Evolutionary conservation across 2,797 vertebrate species (phyloP).

Genomic region (Gymnoscopelus braueri): DNA sequence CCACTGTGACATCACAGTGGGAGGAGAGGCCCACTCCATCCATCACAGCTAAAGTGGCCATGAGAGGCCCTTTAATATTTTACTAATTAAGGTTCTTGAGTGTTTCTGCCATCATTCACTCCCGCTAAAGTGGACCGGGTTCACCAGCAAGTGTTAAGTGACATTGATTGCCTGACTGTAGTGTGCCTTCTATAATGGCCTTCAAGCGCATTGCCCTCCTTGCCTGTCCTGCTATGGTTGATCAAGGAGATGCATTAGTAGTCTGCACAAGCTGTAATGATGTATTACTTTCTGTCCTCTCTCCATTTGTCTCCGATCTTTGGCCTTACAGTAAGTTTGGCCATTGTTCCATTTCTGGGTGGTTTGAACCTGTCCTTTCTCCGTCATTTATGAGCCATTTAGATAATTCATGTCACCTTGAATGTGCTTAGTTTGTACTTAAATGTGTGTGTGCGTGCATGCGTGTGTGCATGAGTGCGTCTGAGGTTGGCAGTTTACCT

Average conservation of each 20-base stretch:
- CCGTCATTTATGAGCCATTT: conserved; percentile 1
- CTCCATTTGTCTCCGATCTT: conserved; percentile 40
- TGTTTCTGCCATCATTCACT: conserved; percentile 52
- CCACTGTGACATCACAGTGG: conserved; percentile 56
- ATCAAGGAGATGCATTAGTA: conserved; percentile 11
- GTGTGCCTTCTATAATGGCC: conserved; percentile 43
- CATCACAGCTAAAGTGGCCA: conserved; percentile 68
- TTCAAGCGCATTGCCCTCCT: conserved; percentile 41
- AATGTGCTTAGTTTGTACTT: conserved; percentile 9
- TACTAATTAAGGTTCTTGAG: conserved; percentile 72
- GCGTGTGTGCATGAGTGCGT: too few species aligned
- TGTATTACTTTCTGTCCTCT: conserved; percentile 36
- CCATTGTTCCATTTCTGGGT: conserved; percentile 9
- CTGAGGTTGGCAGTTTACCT: conserved; percentile 10
- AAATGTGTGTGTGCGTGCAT: too few species aligned
- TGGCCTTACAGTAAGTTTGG: conserved; percentile 19
- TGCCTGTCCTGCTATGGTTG: conserved; percentile 20
- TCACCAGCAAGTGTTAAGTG: conserved; percentile 59
- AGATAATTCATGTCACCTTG: conserved; percentile 21
- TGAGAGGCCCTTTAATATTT: conserved; percentile 69
- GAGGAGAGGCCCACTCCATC: conserved; percentile 47
- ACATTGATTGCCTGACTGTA: conserved; percentile 61
- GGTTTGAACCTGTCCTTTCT: conserved; percentile 23
- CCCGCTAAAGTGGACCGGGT: conserved; percentile 50
- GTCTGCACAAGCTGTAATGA: conserved; percentile 39